Conservation (phyloP, 30 jellyfish, hydroid and myxozoan species). For the Pelagia noctiluca region DNA sequence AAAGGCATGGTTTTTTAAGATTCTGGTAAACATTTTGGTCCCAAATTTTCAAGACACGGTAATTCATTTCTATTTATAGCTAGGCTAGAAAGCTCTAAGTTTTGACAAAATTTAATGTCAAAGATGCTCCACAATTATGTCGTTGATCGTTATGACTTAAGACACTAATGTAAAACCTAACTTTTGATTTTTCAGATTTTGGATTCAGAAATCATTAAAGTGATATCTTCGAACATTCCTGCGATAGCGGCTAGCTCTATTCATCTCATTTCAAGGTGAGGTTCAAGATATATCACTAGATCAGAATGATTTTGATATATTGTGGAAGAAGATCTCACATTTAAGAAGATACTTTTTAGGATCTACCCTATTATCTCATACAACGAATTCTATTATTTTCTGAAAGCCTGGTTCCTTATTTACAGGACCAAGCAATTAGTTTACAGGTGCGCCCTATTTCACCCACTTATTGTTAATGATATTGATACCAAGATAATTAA, state of each 20-base stretch:
- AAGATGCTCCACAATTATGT: background rate
- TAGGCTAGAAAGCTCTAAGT: no score
- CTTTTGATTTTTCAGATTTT: constrained; percentile 3
- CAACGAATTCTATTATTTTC: background rate
- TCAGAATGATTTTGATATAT: background rate
- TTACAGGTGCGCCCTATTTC: no score
- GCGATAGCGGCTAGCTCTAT: constrained; percentile 51
- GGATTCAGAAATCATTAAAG: constrained; percentile 25
- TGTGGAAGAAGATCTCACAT: background rate
- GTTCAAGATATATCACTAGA: no score
- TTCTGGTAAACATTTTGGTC: no score
- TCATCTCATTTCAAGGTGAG: constrained; percentile 18
- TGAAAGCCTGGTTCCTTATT: background rate
- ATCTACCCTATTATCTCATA: background rate
- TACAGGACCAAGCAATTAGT: no score
- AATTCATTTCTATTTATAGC: no score
- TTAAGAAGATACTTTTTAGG: background rate
- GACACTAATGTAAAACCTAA: background rate
- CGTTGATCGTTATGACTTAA: background rate
- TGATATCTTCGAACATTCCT: constrained; percentile 38
- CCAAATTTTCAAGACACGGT: background rate
- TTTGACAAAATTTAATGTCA: no score
- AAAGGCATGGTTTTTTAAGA: no score
- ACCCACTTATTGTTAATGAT: no score
- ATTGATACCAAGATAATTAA: no score